Conservation (phyloP, 1,140 invertebrate species). For the Idris sp. region DNA sequence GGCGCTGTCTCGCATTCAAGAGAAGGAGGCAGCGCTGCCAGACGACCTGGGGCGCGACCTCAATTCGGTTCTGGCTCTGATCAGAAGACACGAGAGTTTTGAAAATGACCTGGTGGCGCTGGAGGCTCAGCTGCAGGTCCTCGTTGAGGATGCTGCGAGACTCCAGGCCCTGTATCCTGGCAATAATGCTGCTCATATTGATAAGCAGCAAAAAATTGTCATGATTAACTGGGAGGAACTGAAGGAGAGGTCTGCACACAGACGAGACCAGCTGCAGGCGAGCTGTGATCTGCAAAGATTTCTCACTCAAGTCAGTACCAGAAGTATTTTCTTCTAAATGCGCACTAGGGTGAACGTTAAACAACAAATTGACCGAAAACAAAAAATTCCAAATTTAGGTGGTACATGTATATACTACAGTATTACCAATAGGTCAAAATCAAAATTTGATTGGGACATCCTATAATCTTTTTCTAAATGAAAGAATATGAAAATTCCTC, state of each 20-base stretch:
- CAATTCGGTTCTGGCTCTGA: slow-evolving; percentile 89
- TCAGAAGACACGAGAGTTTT: slow-evolving; percentile 94
- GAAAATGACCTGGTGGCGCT: slow-evolving; percentile 96
- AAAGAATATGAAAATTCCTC: too few species aligned
- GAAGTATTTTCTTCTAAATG: too few species aligned
- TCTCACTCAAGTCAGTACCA: slow-evolving; percentile 82
- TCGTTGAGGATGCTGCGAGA: slow-evolving; percentile 94
- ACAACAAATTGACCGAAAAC: too few species aligned
- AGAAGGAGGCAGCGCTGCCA: slow-evolving; percentile 90
- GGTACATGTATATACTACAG: too few species aligned
- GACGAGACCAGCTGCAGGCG: slow-evolving; percentile 89
- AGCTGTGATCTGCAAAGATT: slow-evolving; percentile 94
- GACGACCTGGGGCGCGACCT: slow-evolving; percentile 92
- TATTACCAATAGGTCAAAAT: too few species aligned
- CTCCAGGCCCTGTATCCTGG: slow-evolving; percentile 94
- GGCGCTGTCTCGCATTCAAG: slow-evolving; percentile 91
- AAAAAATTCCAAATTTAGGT: too few species aligned
- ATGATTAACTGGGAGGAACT: slow-evolving; percentile 92
- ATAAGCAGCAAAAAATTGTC: slow-evolving; percentile 89
- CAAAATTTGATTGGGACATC: too few species aligned
- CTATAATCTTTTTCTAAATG: too few species aligned
- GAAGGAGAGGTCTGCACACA: slow-evolving; percentile 87
- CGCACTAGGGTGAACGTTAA: too few species aligned
- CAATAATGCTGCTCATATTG: slow-evolving; percentile 93
- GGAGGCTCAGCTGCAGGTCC: slow-evolving; percentile 93